phyloP scores from a whole-genome alignment of 2,113 vertebrate genomes.

The Ardeotis arabs region DNA sequence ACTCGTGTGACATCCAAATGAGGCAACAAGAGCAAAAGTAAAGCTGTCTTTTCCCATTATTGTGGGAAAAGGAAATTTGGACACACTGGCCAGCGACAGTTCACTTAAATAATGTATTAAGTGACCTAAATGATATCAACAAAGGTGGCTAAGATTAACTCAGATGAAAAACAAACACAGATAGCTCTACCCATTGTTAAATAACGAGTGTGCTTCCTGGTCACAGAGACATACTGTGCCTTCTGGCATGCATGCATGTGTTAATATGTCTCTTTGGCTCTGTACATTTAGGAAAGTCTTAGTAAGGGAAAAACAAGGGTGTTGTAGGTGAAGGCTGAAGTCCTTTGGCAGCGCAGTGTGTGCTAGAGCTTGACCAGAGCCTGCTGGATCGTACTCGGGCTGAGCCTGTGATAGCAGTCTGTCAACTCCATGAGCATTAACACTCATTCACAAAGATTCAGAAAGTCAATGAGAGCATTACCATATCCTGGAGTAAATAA shows the following conservation, averaged over 20 bases:
- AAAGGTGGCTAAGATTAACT: background rate
- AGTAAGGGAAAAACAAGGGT: slow-evolving; percentile 60
- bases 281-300: slow-evolving; percentile 1
- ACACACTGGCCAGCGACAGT: background rate
- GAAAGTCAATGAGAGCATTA: background rate
- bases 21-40: background rate
- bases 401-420: background rate
- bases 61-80: slow-evolving; percentile 11
- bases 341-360: slow-evolving; percentile 45
- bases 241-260: slow-evolving; percentile 13
- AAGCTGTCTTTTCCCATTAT: background rate
- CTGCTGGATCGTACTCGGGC: background rate
- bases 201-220: background rate
- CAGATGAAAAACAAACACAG: background rate
- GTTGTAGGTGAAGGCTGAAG: slow-evolving; percentile 56
- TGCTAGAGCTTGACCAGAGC: slow-evolving; percentile 58
- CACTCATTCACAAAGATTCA: slow-evolving; percentile 38
- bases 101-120: background rate
- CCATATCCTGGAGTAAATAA: background rate
- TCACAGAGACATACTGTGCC: background rate
- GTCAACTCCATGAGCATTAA: background rate
- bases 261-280: slow-evolving; percentile 38
- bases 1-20: background rate
- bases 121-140: background rate
- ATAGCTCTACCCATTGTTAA: background rate